Percentiles rank a stretch among this genome's conserved stretches.
These are phyloP conservation scores for Heliconius hermathena DNA, from an alignment of 1,140 invertebrate species.

Conservation along the genomic window DNA sequence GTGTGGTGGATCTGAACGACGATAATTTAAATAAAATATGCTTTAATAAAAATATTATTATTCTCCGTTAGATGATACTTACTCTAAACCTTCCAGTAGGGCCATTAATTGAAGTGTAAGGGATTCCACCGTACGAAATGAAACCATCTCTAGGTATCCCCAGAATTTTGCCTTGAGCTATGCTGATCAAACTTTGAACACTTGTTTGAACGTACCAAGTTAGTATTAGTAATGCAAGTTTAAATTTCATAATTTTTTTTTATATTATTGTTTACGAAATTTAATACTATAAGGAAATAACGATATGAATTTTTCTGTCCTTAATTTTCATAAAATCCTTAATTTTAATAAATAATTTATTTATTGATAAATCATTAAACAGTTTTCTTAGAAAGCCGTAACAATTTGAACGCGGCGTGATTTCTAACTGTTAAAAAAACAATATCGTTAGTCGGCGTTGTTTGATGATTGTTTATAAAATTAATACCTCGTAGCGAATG, in stretches of 20 bases:
- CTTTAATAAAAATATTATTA: background rate
- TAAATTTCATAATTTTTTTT: background rate
- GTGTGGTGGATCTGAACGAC: too few species aligned
- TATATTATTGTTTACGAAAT: background rate
- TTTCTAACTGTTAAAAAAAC: too few species aligned
- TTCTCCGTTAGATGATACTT: constrained; percentile 11
- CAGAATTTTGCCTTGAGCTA: constrained; percentile 59
- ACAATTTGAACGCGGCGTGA: too few species aligned
- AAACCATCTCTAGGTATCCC: constrained; percentile 53
- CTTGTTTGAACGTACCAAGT: constrained; percentile 14
- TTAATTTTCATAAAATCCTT: too few species aligned
- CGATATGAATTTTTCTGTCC: too few species aligned
- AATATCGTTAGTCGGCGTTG: background rate
- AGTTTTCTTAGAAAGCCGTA: too few species aligned
- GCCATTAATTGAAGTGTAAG: constrained; percentile 56
- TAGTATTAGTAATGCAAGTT: background rate
- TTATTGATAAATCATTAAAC: too few species aligned
- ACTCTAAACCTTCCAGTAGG: constrained; percentile 60
- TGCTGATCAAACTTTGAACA: constrained; percentile 47
- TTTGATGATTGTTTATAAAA: background rate
- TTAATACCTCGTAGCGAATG: background rate
- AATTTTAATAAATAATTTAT: too few species aligned
- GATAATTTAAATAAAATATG: too few species aligned
- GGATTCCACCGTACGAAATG: constrained; percentile 59
- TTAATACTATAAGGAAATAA: too few species aligned